A percentile compares a stretch with the other conserved stretches of the same genome.
Conservation (phyloP, 2,888 invertebrate species). For the Ophion costatus region DNA sequence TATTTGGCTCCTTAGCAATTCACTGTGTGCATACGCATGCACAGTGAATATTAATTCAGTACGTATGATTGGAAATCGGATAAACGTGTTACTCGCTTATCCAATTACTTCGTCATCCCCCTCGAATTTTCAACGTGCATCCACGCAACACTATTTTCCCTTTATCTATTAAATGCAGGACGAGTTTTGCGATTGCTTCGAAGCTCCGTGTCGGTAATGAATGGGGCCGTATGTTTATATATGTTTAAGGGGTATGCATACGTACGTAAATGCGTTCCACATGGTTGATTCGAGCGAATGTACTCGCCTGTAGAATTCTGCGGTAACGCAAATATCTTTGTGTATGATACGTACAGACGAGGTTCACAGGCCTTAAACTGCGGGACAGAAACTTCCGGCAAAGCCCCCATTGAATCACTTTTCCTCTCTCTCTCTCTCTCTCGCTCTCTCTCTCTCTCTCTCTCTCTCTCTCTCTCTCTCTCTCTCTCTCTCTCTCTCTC, state of each 20-base stretch:
- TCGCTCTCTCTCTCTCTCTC: neutral
- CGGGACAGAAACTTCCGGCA: neutral
- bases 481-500: neutral
- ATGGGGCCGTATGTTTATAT: neutral
- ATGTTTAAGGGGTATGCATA: neutral
- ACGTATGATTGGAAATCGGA: constrained; percentile 35
- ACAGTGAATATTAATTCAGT: neutral
- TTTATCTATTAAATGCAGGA: neutral
- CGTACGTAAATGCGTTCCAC: neutral
- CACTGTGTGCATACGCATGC: too few relatives aligned
- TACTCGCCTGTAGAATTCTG: constrained; percentile 21
- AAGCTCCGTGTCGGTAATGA: constrained; percentile 5
- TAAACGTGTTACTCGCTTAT: constrained; percentile 54
- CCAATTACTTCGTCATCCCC: constrained; percentile 42
- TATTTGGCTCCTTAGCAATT: too few relatives aligned
- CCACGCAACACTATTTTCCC: neutral
- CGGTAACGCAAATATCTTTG: constrained; percentile 3
- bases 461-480: neutral
- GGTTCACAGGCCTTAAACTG: constrained; percentile 5
- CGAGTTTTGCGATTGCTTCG: neutral
- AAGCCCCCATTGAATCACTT: neutral
- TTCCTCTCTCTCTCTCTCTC: neutral
- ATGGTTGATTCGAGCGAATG: constrained; percentile 43
- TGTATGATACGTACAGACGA: neutral
- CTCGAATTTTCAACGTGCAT: constrained; percentile 12